phyloP scores from a whole-genome alignment of 1,140 invertebrate genomes.

The Neodiprion pinetum region DNA sequence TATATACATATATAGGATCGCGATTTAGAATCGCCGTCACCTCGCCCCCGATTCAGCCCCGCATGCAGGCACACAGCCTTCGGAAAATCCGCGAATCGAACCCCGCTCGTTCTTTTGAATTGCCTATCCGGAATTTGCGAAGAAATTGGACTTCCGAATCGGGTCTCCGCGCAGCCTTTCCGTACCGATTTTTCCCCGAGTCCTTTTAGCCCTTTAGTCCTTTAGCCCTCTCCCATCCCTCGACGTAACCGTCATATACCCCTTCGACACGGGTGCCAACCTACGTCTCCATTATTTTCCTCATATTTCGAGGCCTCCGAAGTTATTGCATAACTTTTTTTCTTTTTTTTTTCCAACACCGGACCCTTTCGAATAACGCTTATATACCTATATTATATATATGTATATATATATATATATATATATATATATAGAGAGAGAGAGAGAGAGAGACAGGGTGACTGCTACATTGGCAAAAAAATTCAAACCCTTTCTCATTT shows the following conservation, averaged over 20 bases:
- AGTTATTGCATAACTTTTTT: not conserved
- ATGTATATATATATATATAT: too few relatives aligned
- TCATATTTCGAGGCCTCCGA: not conserved
- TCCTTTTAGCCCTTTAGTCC: conserved; percentile 19
- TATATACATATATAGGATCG: not conserved
- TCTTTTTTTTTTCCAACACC: not conserved
- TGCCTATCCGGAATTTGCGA: conserved; percentile 43
- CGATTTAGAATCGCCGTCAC: not conserved
- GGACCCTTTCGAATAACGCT: not conserved
- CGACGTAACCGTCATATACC: not conserved
- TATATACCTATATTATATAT: too few relatives aligned
- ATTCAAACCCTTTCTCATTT: too few relatives aligned
- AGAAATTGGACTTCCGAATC: conserved; percentile 35
- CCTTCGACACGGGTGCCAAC: not conserved
- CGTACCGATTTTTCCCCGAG: not conserved
- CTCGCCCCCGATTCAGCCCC: too few relatives aligned
- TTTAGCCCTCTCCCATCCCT: too few relatives aligned
- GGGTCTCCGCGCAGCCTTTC: not conserved
- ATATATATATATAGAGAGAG: too few relatives aligned
- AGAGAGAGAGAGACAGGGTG: too few relatives aligned
- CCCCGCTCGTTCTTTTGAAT: conserved; percentile 40
- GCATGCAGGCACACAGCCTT: too few relatives aligned
- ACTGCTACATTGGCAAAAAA: too few relatives aligned
- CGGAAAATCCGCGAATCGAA: conserved; percentile 37
- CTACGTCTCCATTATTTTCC: not conserved